Evolutionary conservation across 1,140 invertebrate genomes (phyloP), one percentile per base, ranked within the genome.

Genomic region (Steinernema khuongi): DNA sequence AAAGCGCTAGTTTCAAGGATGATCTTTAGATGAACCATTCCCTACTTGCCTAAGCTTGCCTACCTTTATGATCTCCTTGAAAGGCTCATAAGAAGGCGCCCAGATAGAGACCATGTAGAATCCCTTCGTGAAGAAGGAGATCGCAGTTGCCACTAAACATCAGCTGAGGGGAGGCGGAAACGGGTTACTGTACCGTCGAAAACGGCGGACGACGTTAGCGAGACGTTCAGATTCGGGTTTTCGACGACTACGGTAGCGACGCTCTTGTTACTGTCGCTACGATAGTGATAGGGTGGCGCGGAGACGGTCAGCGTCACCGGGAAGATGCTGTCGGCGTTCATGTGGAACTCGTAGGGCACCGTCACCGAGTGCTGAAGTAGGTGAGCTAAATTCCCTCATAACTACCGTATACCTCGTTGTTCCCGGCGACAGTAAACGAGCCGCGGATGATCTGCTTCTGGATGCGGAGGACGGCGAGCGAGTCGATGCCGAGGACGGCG

Each of bases 111-210:
- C 4, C 50, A 22, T 4, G 50, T 60, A 60, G 50, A 60, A 60
- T 60, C 50, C 50, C 26, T 60, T 60, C 50, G 50, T 60, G 22
- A 60, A 60, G 50, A 60, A 60, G 7, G 50, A 60, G 26, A 60
- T 60, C 7, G 50, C 50, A 2, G 50, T 60, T 7, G 50, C 14
- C 11, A 60, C 50, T 60, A 22, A 60, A 60, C 14, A 14, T 14
- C 14, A 4, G 22, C 7, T 11, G 4, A 26, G 4, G 4, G 50
- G 4, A 60, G 7, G 7, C 14, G 22, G 50, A 60, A 11, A n/a
- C 4, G 2, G 22, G 50, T 60, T 7, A 17, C 19, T 22, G 50
- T 41, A 60, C 50, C 50, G 22, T 60, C 50, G 50, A 60, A 60
- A n/a, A 17, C 50, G 22, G 19, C 50, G 22, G 7, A 14, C 11